Conservation (phyloP, 2,888 invertebrate genomes). For the Helobdella robusta region DNA sequence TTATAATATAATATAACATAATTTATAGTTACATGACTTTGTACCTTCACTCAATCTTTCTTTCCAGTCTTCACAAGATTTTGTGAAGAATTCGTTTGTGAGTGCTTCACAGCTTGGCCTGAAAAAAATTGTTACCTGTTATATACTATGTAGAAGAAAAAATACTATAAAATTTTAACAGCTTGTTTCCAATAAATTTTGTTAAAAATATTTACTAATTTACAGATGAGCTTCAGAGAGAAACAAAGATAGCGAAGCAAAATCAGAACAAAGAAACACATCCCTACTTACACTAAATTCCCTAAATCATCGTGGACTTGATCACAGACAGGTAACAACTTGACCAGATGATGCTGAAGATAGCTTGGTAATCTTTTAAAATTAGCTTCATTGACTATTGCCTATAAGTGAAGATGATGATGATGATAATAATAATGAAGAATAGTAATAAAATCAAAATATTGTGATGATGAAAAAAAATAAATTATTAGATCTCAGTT, state of each 20-base stretch:
- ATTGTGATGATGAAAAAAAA: no score
- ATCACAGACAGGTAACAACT: slow-evolving; percentile 7
- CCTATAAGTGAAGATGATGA: no score
- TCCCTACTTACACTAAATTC: background rate
- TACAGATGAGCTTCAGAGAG: background rate
- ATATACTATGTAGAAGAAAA: background rate
- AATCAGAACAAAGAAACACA: no score
- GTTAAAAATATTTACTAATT: background rate
- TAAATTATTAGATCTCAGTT: no score
- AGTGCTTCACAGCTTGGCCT: slow-evolving; percentile 15
- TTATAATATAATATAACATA: background rate
- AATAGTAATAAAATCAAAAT: no score
- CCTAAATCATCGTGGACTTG: background rate
- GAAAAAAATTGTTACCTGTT: background rate
- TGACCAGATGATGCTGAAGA: slow-evolving; percentile 1
- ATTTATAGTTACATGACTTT: no score
- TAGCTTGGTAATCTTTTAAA: slow-evolving; percentile 7
- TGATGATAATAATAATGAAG: no score
- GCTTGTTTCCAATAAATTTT: background rate
- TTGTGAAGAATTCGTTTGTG: slow-evolving; percentile 23
- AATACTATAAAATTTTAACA: background rate
- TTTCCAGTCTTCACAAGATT: slow-evolving; percentile 23
- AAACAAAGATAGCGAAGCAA: no score
- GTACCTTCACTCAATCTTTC: slow-evolving; percentile 9
- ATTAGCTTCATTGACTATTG: slow-evolving; percentile 11